A percentile compares a stretch with the other conserved stretches of the same genome.
These are phyloP conservation scores for Erannis defoliaria DNA, from an alignment of 2,888 invertebrate species.

Conservation along the genomic window DNA sequence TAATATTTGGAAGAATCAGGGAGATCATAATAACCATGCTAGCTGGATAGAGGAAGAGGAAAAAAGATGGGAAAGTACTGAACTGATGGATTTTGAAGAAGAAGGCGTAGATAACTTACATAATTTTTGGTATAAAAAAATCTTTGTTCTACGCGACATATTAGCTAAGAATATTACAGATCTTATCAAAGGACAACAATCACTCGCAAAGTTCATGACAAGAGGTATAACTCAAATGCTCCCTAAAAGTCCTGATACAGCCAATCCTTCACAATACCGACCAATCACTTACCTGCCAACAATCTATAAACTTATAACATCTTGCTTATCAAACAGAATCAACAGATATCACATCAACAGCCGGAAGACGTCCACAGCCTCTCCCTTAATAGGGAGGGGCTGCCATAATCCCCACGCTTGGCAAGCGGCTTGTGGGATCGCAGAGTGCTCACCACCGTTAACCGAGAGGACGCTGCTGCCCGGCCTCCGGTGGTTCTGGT, in stretches of 20 bases:
- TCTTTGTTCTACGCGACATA: neutral
- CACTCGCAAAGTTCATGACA: neutral
- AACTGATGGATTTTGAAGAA: neutral
- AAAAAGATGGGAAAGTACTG: neutral
- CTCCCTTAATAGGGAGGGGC: too few species aligned
- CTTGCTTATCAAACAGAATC: neutral
- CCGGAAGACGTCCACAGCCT: too few species aligned
- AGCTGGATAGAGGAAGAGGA: neutral
- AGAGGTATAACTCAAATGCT: neutral
- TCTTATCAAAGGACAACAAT: neutral
- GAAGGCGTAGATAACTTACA: neutral
- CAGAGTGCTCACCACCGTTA: too few species aligned
- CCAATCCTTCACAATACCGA: constrained; percentile 5
- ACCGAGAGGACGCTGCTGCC: too few species aligned
- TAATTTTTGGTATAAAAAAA: neutral
- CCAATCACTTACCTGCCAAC: constrained; percentile 9
- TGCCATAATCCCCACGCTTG: too few species aligned
- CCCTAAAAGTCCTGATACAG: neutral
- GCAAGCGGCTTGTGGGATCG: too few species aligned
- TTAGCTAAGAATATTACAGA: neutral
- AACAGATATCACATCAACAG: too few species aligned
- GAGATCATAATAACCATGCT: neutral
- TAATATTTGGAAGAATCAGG: neutral
- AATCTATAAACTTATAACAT: neutral
- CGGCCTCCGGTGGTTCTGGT: too few species aligned